Evolutionary conservation across 2,113 vertebrate species (phyloP), one percentile per base, ranked within the genome.

Genomic region (Psophia crepitans): DNA sequence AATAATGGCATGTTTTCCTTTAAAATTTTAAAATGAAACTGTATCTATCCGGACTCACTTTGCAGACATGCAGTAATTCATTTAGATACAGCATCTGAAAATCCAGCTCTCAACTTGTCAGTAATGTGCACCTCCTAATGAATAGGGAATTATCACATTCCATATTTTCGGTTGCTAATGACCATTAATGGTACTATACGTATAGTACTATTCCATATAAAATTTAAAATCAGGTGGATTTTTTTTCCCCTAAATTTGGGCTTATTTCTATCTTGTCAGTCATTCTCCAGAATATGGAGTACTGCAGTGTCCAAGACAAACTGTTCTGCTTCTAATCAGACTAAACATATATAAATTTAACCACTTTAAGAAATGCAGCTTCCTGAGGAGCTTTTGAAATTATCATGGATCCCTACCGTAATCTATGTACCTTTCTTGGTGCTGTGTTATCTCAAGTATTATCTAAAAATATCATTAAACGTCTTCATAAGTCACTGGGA

Each of bases 11-110:
- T 78, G 12, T 84, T 94, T 97, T 84, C 32, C 76, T 87, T 96
- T 96, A 94, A 96, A 91, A 94, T 65, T 93, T 92, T 86, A 83
- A 91, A 97, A 92, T 82, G 68, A 8, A 93, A 28, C 75, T 76
- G 12, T 90, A 56, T 63, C 64, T 93, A 60, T 87, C 53, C 63
- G 48, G 76, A 87, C 41, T 91, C 16, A 3, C 56, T 91, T 96
- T 79, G 71, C 49, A 94, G 65, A 74, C 27, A 73, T 39, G n/a
- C 12, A 60, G 87, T 79, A 92, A 97, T 97, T 96, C 26, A 87
- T 93, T 95, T 89, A 75, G 77, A 86, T 78, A 68, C 12, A 51
- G 30, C n/a, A 77, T 79, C 79, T 87, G 70, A 93, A 92, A 97
- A 96, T 66, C 61, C 75, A 66, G 37, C 75, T 89, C 54, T 41